These are phyloP conservation scores for Arvicanthis niloticus DNA, from an alignment of 2,113 vertebrate species.

Conservation along the genomic window DNA sequence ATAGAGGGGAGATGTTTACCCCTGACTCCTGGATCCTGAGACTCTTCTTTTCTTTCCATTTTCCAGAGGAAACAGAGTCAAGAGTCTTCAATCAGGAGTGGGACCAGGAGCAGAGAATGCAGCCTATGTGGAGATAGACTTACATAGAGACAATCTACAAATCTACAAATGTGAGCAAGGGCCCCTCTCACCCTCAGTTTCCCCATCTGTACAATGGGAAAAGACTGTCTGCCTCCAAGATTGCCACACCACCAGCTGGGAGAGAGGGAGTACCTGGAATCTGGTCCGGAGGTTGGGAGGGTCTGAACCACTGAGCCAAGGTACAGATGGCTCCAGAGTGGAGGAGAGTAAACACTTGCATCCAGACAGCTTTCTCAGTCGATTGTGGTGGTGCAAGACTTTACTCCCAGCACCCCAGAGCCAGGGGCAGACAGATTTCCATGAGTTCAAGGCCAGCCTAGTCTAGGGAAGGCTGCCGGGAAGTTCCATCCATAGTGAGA, in stretches of 20 bases:
- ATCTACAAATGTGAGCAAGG: not conserved
- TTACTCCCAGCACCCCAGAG: not conserved
- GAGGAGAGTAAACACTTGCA: not conserved
- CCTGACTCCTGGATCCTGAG: not conserved
- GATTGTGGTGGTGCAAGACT: not conserved
- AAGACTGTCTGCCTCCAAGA: not conserved
- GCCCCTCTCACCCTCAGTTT: not conserved
- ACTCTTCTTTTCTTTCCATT: not conserved
- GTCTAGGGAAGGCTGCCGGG: not conserved
- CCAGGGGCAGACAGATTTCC: not conserved
- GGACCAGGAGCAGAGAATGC: not conserved
- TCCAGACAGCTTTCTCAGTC: not conserved
- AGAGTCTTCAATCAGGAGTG: not conserved
- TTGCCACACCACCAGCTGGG: not conserved
- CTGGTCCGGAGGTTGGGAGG: not conserved
- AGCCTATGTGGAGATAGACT: not conserved
- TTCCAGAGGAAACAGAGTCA: not conserved
- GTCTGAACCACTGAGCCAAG: not conserved
- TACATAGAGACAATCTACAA: not conserved
- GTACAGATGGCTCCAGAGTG: rapidly evolving
- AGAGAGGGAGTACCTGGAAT: not conserved
- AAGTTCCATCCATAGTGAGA: not conserved
- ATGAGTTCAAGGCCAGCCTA: not conserved
- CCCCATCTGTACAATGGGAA: not conserved
- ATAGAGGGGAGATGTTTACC: not conserved